Conservation (phyloP, 1,140 invertebrate species). For the Proales similis region DNA sequence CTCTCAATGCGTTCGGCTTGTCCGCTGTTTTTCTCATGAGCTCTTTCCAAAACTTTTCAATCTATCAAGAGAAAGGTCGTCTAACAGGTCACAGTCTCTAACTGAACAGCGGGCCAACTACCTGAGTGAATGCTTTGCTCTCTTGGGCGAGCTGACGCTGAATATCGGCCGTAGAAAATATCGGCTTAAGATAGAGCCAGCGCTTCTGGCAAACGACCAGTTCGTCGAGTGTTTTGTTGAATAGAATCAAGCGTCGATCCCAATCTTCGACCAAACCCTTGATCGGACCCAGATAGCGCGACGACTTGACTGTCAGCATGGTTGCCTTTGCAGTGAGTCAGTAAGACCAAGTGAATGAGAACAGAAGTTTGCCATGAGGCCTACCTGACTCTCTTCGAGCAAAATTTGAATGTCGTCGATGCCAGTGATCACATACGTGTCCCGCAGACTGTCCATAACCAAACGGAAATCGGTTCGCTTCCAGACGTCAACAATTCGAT, state of each 20-base stretch:
- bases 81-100: not conserved
- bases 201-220: slow-evolving; percentile 74
- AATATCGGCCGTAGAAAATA: slow-evolving; percentile 79
- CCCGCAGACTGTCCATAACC: slow-evolving; percentile 54
- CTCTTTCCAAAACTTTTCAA: slow-evolving; percentile 77
- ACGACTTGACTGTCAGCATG: slow-evolving; percentile 65
- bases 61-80: slow-evolving; percentile 47
- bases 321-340: not conserved
- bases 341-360: not conserved
- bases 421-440: slow-evolving; percentile 69
- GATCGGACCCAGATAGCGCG: slow-evolving; percentile 70
- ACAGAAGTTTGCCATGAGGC: slow-evolving; percentile 57
- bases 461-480: slow-evolving; percentile 49
- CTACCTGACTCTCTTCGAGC: slow-evolving; percentile 74
- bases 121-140: slow-evolving; percentile 19
- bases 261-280: slow-evolving; percentile 69
- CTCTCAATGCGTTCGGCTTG: slow-evolving; percentile 50
- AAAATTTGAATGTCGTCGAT: slow-evolving; percentile 71
- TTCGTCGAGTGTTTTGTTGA: slow-evolving; percentile 67
- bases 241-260: slow-evolving; percentile 64
- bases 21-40: slow-evolving; percentile 60
- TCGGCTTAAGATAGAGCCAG: slow-evolving; percentile 77
- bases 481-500: slow-evolving; percentile 60
- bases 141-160: slow-evolving; percentile 55
- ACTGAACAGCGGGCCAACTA: not conserved